Base-by-base conservation (phyloP, 2,888 invertebrate species). In the Melitaea athalia region DNA sequence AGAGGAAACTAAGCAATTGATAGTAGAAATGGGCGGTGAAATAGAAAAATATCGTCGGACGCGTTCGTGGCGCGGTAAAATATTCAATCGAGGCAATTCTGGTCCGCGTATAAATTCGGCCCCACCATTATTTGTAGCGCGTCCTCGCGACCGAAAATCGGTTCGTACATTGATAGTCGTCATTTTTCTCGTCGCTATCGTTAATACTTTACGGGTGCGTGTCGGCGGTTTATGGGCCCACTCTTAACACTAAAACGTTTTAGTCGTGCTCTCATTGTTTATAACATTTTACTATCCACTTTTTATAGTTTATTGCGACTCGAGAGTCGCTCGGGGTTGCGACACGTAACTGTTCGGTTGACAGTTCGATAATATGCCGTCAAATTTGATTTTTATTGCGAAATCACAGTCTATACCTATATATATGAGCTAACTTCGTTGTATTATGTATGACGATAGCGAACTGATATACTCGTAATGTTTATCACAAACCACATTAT, bases 191-290 rank as follows among this genome's bases (percentile, higher is more conserved):
- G 87, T 88, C 88, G 86, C 85, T 86, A 89, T 92, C 91, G 91
- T 92, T 91, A 91, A 92, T 92, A 92, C 91, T 92, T 92, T 89
- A 92, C 88, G 86, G 86, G 90, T 91, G 91, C 91, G 92, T 92
- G 91, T 90, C 92, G 86, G 87, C 89, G 86, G 86, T 92, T 92
- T 91, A 92, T 90, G 90, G 86, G 83, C 86, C 88, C 88, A 91
- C 91, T 91, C 91, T 91, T 88, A 89, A 90, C 91, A 91, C 92
- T 92, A 90, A 92, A 92, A 89, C 91, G 91, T 90, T 92, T 92
- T 88, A 87, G 88, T 85, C 88, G 82, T 87, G 85, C 88, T 90
- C 90, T 89, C 90, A 90, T 92, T 92, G 92, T 92, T 92, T 91
- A 91, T 92, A 75, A 89, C 88, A 88, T 91, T 92, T 92, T 90